phyloP scores from a whole-genome alignment of 2,888 invertebrate genomes.

The Phortica okadai region DNA sequence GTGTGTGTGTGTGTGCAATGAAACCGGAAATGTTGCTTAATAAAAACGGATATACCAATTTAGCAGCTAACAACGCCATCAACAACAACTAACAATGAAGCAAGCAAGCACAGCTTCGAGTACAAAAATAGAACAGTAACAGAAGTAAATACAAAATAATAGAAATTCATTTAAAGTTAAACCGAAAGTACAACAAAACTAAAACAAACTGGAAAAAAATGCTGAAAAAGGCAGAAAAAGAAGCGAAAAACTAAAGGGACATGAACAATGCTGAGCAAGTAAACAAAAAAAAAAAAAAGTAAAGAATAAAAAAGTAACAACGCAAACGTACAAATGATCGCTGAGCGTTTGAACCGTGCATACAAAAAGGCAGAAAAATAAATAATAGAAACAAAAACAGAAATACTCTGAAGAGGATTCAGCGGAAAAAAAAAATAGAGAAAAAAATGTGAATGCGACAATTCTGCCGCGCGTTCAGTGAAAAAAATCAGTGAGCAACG shows the following conservation, averaged over 20 bases:
- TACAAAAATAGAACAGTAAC: conserved; percentile 51
- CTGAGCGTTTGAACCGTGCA: conserved; percentile 7
- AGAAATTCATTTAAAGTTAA: conserved; percentile 70
- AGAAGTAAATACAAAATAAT: conserved; percentile 70
- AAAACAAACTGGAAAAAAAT: conserved; percentile 33
- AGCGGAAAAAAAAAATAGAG: neutral
- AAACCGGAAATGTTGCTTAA: conserved; percentile 70
- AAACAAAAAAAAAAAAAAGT: neutral
- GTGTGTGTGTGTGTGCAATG: conserved; percentile 44
- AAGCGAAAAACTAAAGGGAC: conserved; percentile 23
- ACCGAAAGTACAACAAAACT: conserved; percentile 58
- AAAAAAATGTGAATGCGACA: too few species aligned
- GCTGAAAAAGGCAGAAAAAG: conserved; percentile 29
- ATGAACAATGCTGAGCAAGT: neutral
- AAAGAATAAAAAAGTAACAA: neutral
- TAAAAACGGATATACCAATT: conserved; percentile 71
- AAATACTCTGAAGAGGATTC: conserved; percentile 16
- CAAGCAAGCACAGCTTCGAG: conserved; percentile 44
- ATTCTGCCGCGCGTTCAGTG: too few species aligned
- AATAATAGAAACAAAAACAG: neutral
- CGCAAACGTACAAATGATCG: conserved; percentile 29
- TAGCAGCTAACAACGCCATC: conserved; percentile 53
- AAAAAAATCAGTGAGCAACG: neutral
- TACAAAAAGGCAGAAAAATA: conserved; percentile 3
- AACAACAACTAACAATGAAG: conserved; percentile 41